A percentile compares a stretch with the other conserved stretches of the same genome.
Evolutionary conservation across 2,888 invertebrate genomes (phyloP).

Genomic region (Coelopa pilipes): DNA sequence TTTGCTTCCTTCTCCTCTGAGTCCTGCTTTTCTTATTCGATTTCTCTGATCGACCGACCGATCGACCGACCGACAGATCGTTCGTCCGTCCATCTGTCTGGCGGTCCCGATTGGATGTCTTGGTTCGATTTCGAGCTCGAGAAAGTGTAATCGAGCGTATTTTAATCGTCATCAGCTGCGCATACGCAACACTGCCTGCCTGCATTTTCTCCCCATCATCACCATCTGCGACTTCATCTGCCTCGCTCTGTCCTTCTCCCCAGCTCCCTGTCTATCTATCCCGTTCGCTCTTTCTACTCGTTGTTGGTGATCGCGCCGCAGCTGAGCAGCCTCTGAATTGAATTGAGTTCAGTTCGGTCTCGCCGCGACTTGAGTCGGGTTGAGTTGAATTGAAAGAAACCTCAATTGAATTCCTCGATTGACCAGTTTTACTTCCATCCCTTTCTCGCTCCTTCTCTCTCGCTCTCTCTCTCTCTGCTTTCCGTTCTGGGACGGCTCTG

Average conservation of each 20-base stretch:
- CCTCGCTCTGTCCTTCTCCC: no score
- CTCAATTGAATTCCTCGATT: conserved; percentile 35
- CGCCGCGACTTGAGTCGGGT: neutral
- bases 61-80: neutral
- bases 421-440: conserved; percentile 38
- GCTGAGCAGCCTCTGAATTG: conserved; percentile 22
- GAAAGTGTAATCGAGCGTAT: conserved; percentile 41
- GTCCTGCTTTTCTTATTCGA: neutral
- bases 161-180: conserved; percentile 18
- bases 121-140: neutral
- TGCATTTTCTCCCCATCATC: no score
- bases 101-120: neutral
- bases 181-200: neutral
- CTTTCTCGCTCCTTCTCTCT: conserved; percentile 19
- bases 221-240: no score
- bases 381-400: conserved; percentile 5
- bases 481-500: conserved; percentile 11
- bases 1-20: neutral
- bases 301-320: conserved; percentile 15
- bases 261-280: no score
- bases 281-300: neutral
- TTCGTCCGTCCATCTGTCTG: neutral
- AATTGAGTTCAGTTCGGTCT: conserved; percentile 9
- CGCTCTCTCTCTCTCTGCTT: conserved; percentile 5
- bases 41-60: neutral